Evolutionary conservation across 2,888 invertebrate genomes (phyloP).

Genomic region (Rhopalosiphum nymphaeae): DNA sequence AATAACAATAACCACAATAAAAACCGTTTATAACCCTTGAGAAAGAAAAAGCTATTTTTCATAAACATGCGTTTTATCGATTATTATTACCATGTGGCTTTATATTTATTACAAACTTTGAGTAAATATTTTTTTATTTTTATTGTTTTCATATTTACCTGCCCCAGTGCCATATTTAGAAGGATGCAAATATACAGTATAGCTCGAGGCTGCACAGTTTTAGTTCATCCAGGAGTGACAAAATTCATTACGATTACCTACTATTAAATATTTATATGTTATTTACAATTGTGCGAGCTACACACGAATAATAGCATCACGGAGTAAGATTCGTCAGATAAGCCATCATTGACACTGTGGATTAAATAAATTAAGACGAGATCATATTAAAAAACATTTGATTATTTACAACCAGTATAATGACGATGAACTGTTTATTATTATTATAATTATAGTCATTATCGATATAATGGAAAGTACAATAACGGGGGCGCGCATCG

Average conservation of each 20-base stretch:
- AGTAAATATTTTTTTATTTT: background rate
- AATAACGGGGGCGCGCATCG: background rate
- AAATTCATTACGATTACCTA: background rate
- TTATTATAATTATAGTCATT: background rate
- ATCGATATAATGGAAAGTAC: background rate
- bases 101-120: background rate
- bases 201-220: background rate
- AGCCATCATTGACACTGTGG: background rate
- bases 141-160: background rate
- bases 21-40: background rate
- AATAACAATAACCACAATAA: constrained; percentile 4
- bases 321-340: background rate
- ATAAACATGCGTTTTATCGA: background rate
- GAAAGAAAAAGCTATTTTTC: constrained; percentile 1
- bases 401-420: background rate
- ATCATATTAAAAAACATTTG: background rate
- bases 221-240: background rate
- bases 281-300: background rate
- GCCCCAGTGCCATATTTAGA: background rate
- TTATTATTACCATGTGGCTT: background rate
- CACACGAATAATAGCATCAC: background rate
- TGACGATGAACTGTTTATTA: background rate
- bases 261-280: background rate
- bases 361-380: background rate
- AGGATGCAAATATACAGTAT: background rate